Evolutionary conservation across 2,797 vertebrate species (phyloP), one percentile per base, ranked within the genome.

Genomic region (Tokudaia tokunoshimensis): DNA sequence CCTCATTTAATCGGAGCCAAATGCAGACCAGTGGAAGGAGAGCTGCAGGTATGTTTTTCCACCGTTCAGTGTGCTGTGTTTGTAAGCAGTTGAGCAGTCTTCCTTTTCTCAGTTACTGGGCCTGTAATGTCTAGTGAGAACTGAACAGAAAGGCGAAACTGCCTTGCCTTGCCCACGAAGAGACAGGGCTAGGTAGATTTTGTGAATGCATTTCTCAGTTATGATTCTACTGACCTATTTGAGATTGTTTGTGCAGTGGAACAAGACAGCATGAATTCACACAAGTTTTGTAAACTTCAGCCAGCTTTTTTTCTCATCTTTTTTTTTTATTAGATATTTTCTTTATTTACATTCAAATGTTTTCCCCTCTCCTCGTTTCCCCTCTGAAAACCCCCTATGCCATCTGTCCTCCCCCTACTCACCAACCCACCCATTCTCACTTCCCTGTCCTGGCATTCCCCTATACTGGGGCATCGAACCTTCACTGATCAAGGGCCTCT

Each of bases 1-100:
- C 98, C 82, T 97, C 98, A 3, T 99, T 99, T 92, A 99, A 96
- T 97, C 98, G 99, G 92, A 98, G 98, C 97, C 99, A 98, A 74
- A 96, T 97, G 96, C 99, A 99, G 92, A 98, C 99, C 84, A 99
- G 98, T 85, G 98, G 98, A 12, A 99, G 99, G 76, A 98, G 98
- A 97, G 99, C 99, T 67, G 98, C 99, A 98, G 99, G 99, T 99
- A 98, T 19, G 95, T 79, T 14, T 59, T 55, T 31, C 10, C 6
- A 0, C 55, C 37, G 31, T 65, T 22, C 4, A 76, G 82, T 89
- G 78, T 20, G 22, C 26, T 2, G 61, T 41, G 44, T 92, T 19
- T 15, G 14, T 44, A 7, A 75, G 31, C 19, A 50, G 17, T 34
- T 57, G 5, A 17, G 8, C 6, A 34, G 47, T 11, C 2, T 55